Evolutionary conservation across 2,888 invertebrate species (phyloP), one percentile per base, ranked within the genome.

Genomic region (Galerucella calmariensis): DNA sequence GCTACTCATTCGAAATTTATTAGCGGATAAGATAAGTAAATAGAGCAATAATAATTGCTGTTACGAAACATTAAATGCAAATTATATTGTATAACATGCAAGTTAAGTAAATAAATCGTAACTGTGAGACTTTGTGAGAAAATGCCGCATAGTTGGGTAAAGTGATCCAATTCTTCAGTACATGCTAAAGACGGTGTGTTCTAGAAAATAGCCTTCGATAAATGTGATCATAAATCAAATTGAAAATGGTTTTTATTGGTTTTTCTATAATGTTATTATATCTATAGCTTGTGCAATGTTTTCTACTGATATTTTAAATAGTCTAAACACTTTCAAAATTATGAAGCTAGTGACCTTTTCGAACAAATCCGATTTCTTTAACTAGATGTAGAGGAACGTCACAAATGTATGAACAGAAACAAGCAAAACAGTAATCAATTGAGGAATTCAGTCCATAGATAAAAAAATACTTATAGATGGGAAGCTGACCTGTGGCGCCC

Each of bases 51-150:
- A 74, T 69, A 69, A 59, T 48, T 20, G 58, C 61, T 63, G 67
- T 75, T 75, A 72, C 76, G 72, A 69, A 78, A 78, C 77, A 75
- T 75, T 71, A 59, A 73, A 74, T 79, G 77, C 73, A 79, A 79
- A 79, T 76, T 76, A 73, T 73, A 74, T 69, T 69, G 69, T 69
- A 59, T 48, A 61, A 69, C 69, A 69, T 61, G 61, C 46, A 51
- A 68, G 56, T 35, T 53, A 56, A 68, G 56, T 68, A 44, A 68
- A 68, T 68, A 68, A 56, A 68, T 67, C 41, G 53, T 35, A 12
- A 16, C 67, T 51, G 41, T 41, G 67, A 51, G 67, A 51, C 46
- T 51, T 51, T 51, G 51, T 51, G 51, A 51, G 51, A 51, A 51
- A 51, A 51, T 5, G 51, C 51, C 51, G 51, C 51, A n/a, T 14